Evolutionary conservation across 2,113 vertebrate genomes (phyloP), one percentile per base, ranked within the genome.

Genomic region (Philantomba maxwellii): DNA sequence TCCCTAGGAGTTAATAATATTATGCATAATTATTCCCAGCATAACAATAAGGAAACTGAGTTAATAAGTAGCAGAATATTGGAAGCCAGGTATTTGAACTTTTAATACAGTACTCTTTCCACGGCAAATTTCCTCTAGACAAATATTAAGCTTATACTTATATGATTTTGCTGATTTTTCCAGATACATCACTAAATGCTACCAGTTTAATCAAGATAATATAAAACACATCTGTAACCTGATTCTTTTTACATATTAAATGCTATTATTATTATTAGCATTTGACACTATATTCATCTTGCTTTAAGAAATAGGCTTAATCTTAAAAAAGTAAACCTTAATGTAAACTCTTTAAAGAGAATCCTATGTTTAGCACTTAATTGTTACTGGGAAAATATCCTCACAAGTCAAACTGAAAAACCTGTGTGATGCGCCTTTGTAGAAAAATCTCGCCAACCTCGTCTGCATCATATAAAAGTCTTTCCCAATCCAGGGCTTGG

Each of bases 21-120:
- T 92, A 85, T 58, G 45, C 81, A 90, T 90, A 97, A 96, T 82
- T 92, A 95, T 26, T 75, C 90, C 84, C 73, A 95, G 23, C 23
- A 96, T 93, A 93, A 93, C 70, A 96, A 62, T 96, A 96, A 95
- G 87, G 93, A 96, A 95, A 94, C 28, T 87, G 47, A 94, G 73
- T 87, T 95, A 96, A 43, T 96, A 87, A 90, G 28, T 88, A 36
- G 11, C n/a, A 96, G 53, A 90, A 80, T 87, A 87, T 23, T 80
- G 4, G 77, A 96, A 84, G 47, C 13, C 1, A 53, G 39, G 36
- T 84, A 78, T 83, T 64, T 95, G 64, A 95, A 96, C 73, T 93
- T 96, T 70, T 87, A 86, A 16, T 89, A 89, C 45, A 87, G 1
- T 92, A 83, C 26, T 86, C 43, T 80, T 87, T 87, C 45, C 45